A percentile compares a stretch with the other conserved stretches of the same genome.
Evolutionary conservation across 2,888 invertebrate species (phyloP).

Genomic region (Trachelus stipa): DNA sequence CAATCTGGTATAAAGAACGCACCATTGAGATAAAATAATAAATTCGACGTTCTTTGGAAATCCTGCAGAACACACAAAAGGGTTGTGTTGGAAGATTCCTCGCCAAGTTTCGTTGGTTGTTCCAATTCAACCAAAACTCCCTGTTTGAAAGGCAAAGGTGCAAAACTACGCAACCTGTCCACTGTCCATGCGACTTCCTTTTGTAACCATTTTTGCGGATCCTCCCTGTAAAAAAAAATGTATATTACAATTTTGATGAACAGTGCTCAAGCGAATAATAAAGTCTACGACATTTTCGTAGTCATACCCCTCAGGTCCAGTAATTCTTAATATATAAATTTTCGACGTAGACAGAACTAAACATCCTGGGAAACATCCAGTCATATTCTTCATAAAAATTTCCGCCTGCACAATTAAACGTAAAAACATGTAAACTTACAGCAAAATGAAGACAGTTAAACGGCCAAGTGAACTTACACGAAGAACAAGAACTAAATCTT

Average conservation of each 20-base stretch:
- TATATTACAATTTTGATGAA: background rate
- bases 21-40: constrained; percentile 69
- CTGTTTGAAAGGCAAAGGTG: constrained; percentile 70
- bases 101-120: constrained; percentile 60
- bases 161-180: constrained; percentile 67
- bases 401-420: constrained; percentile 45
- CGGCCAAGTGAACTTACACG: constrained; percentile 37
- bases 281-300: constrained; percentile 11
- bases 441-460: background rate
- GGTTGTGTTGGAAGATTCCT: constrained; percentile 48
- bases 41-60: constrained; percentile 68
- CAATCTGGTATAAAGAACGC: constrained; percentile 29
- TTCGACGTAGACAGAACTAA: constrained; percentile 70
- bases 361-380: constrained; percentile 65
- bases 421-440: background rate
- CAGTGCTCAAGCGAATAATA: background rate
- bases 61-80: constrained; percentile 68
- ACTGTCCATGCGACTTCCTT: constrained; percentile 67
- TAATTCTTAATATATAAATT: constrained; percentile 69
- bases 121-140: constrained; percentile 68
- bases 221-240: constrained; percentile 62
- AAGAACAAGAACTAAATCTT: constrained; percentile 69
- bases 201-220: constrained; percentile 70
- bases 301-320: constrained; percentile 64
- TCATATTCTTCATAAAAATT: constrained; percentile 64